Evolutionary conservation across 1,140 invertebrate genomes (phyloP).

Genomic region (Musca vetustissima): DNA sequence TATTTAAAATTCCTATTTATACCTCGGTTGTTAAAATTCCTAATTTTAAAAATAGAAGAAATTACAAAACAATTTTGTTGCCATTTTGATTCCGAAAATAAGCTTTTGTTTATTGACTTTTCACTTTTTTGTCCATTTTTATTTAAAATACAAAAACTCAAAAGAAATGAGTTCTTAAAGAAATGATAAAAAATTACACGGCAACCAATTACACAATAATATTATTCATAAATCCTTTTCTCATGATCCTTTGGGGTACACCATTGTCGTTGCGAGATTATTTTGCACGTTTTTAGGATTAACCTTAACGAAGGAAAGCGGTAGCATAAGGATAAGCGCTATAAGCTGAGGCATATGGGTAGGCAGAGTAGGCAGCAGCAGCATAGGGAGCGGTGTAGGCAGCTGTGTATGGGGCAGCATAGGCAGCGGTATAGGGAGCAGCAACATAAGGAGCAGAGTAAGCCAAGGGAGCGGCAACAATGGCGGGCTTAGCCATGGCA

Average conservation of each 20-base stretch:
- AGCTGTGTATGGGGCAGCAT: constrained; percentile 40
- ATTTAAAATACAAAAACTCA: too few species aligned
- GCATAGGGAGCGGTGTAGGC: constrained; percentile 39
- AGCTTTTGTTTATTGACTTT: too few species aligned
- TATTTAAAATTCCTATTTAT: too few species aligned
- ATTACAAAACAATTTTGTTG: too few species aligned
- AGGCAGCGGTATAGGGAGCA: constrained; percentile 43
- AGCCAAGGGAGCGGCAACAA: constrained; percentile 43
- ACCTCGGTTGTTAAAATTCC: too few species aligned
- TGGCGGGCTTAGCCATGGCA: constrained; percentile 47
- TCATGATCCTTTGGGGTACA: too few species aligned
- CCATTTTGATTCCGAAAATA: too few species aligned
- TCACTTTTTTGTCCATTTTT: too few species aligned
- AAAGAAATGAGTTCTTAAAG: too few species aligned
- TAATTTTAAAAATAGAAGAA: too few species aligned
- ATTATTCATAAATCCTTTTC: neutral
- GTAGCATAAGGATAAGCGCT: constrained; percentile 36
- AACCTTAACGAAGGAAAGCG: constrained; percentile 45
- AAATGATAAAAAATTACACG: neutral
- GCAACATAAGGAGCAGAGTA: constrained; percentile 57
- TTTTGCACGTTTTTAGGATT: too few species aligned
- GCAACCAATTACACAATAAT: neutral
- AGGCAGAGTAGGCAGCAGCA: constrained; percentile 42
- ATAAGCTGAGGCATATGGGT: constrained; percentile 47
- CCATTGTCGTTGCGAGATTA: too few species aligned